Evolutionary conservation across 2,888 invertebrate genomes (phyloP), one percentile per base, ranked within the genome.

Genomic region (Drosophila ezoana): DNA sequence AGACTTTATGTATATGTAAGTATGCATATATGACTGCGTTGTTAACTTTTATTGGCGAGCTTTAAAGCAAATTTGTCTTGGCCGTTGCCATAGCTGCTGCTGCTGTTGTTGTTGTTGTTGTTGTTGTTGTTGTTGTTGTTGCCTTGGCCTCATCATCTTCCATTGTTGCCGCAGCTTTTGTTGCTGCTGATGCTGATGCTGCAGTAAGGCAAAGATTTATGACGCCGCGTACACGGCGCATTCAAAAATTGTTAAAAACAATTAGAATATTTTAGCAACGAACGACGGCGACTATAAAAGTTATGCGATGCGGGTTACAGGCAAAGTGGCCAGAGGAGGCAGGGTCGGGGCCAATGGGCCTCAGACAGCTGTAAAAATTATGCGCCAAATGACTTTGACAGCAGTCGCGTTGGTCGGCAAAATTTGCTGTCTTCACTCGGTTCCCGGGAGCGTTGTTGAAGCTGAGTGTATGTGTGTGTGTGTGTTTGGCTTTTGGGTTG

Each of bases 1-100:
- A 74, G 60, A 69, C 63, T 79, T 69, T 47, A 75, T 73, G 75
- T 67, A 13, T 61, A 48, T 76, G 58, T 75, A 74, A 68, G 78
- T 74, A 78, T 74, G 75, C 75, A 69, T 76, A 72, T 74, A 71
- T 74, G 70, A 75, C 41, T 47, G 70, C 65, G 87, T 72, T 89
- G 85, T 84, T 81, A 87, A 87, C 89, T 84, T 84, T 84, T 83
- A 83, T 83, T 89, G 89, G 84, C 81, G 81, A 88, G 89, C 87
- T 88, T 83, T 83, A 88, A 83, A 88, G 81, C 79, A 87, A 83
- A 88, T 83, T 83, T 88, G 85, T 88, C 87, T 84, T 87, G 81
- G 69, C 52, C 75, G 57, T 67, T 84, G 73, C 66, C 65, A 37
- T 45, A 32, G 56, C 33, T 32, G 20, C 3, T 49, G 13, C 14